Evolutionary conservation across 2,888 invertebrate species (phyloP).

Genomic region (Caenorhabditis panamensis): DNA sequence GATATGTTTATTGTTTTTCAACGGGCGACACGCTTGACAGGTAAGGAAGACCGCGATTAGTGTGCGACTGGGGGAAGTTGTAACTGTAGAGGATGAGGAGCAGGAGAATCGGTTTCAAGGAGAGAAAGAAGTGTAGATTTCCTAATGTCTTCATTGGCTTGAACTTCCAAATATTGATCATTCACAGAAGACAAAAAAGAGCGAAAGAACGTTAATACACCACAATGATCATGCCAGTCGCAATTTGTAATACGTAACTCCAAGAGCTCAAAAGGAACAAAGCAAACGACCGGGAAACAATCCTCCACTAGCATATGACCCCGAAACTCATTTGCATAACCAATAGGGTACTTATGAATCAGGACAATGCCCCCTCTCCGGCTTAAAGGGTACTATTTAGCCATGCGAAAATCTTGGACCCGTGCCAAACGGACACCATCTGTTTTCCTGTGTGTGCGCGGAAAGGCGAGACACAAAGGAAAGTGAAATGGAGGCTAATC

Average conservation of each 20-base stretch:
- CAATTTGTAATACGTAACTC: too few species aligned
- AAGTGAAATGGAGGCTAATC: slow-evolving; percentile 56
- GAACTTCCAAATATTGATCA: too few species aligned
- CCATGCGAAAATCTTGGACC: slow-evolving; percentile 15
- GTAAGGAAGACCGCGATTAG: slow-evolving; percentile 24
- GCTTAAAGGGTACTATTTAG: slow-evolving; percentile 12
- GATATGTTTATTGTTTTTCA: slow-evolving; percentile 56
- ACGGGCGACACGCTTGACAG: slow-evolving; percentile 50
- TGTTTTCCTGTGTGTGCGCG: slow-evolving; percentile 28
- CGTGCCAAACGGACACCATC: slow-evolving; percentile 38
- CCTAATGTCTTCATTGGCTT: too few species aligned
- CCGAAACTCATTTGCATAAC: slow-evolving; percentile 44
- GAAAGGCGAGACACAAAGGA: slow-evolving; percentile 7
- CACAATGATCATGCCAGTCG: too few species aligned
- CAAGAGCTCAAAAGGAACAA: neutral
- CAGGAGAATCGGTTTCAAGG: too few species aligned
- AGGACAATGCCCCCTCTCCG: slow-evolving; percentile 33
- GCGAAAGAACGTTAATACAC: too few species aligned
- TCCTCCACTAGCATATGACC: slow-evolving; percentile 12
- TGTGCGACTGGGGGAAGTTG: neutral
- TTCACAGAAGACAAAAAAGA: too few species aligned
- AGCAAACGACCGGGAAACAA: neutral
- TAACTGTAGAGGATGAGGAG: too few species aligned
- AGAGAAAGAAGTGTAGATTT: too few species aligned
- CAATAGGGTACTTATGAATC: slow-evolving; percentile 44